Evolutionary conservation across 2,888 invertebrate genomes (phyloP).

Genomic region (Melanostoma mellinum): DNA sequence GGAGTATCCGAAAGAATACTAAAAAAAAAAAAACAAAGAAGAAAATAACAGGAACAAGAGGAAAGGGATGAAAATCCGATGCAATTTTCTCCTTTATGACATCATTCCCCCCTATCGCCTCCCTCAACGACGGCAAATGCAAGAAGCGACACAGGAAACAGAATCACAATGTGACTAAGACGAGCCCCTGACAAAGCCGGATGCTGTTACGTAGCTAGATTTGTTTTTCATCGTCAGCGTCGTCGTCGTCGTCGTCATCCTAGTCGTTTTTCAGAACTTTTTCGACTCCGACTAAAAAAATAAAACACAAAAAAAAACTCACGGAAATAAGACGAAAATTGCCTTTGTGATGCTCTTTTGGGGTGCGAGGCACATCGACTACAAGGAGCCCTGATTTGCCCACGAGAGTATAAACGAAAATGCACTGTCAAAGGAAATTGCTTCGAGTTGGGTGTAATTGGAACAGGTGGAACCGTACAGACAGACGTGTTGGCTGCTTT

Average conservation of each 20-base stretch:
- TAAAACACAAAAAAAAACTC: too few species aligned
- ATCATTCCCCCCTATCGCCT: constrained; percentile 13
- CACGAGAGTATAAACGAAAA: constrained; percentile 10
- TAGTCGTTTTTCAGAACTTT: constrained; percentile 19
- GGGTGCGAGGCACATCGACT: constrained; percentile 7
- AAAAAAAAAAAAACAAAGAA: constrained; percentile 46
- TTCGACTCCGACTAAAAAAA: constrained; percentile 37
- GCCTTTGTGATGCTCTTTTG: constrained; percentile 62
- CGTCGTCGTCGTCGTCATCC: constrained; percentile 3
- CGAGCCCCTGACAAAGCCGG: constrained; percentile 27
- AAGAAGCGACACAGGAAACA: constrained; percentile 51
- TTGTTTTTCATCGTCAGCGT: constrained; percentile 4
- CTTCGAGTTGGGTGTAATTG: constrained; percentile 65
- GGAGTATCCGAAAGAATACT: constrained; percentile 45
- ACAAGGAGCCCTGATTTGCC: constrained; percentile 3
- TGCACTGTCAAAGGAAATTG: constrained; percentile 63
- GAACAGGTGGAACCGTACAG: constrained; percentile 59
- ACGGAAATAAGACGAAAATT: constrained; percentile 68
- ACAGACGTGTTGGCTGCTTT: constrained; percentile 36
- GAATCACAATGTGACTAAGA: constrained; percentile 52
- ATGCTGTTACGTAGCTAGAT: constrained; percentile 19
- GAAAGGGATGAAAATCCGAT: constrained; percentile 53
- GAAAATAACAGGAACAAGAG: constrained; percentile 35
- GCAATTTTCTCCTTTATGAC: constrained; percentile 59
- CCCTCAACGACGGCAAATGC: constrained; percentile 25